Evolutionary conservation across 2,113 vertebrate species (phyloP).

Genomic region (Scolopax mira): DNA sequence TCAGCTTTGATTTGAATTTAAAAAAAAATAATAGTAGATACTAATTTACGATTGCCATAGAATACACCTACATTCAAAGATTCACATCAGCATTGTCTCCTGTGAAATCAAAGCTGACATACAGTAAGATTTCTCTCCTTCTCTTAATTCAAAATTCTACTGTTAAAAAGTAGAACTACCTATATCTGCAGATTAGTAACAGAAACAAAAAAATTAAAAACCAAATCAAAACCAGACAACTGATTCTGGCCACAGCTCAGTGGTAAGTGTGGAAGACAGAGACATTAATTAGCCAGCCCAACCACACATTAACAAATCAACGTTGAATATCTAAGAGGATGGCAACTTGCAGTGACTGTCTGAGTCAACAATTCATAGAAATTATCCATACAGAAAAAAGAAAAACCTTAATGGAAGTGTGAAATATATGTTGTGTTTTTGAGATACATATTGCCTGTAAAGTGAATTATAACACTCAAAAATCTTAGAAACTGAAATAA

Average conservation of each 20-base stretch:
- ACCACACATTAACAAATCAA: conserved; percentile 67
- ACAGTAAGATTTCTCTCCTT: not conserved
- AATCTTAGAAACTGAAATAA: not conserved
- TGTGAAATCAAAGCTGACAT: not conserved
- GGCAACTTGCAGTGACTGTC: conserved; percentile 28
- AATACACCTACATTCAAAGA: not conserved
- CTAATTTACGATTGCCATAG: not conserved
- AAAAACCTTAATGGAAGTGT: not conserved
- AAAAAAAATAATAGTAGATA: not conserved
- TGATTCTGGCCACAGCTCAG: conserved; percentile 46
- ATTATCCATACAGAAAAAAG: conserved; percentile 18
- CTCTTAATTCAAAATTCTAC: not conserved
- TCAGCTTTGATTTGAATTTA: not conserved
- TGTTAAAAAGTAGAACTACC: not conserved
- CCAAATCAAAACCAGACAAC: not conserved
- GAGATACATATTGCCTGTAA: conserved; percentile 27
- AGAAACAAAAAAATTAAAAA: not conserved
- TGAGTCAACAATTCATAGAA: conserved; percentile 26
- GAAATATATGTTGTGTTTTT: not conserved
- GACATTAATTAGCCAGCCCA: conserved; percentile 57
- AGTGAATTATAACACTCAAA: conserved; percentile 25
- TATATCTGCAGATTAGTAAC: not conserved
- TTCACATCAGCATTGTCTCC: not conserved
- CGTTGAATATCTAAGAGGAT: conserved; percentile 46
- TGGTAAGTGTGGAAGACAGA: conserved; percentile 52